Evolutionary conservation across 2,797 vertebrate genomes (phyloP).

Genomic region (Gallinago solitaria): DNA sequence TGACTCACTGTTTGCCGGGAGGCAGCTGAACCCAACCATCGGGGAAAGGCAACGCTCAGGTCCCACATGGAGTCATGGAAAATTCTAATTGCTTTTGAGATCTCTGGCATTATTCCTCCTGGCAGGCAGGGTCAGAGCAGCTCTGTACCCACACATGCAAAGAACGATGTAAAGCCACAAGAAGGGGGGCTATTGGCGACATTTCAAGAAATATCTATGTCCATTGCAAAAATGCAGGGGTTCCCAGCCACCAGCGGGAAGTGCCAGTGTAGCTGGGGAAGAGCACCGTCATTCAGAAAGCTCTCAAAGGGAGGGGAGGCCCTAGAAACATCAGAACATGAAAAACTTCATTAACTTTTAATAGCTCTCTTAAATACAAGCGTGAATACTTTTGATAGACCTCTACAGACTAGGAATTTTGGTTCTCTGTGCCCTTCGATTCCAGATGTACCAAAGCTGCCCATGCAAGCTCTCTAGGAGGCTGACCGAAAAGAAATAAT

Average conservation of each 20-base stretch:
- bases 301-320: background rate
- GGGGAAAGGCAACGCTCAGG: background rate
- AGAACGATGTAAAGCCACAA: background rate
- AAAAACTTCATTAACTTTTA: background rate
- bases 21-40: background rate
- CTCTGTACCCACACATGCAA: background rate
- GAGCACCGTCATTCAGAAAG: background rate
- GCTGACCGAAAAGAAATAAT: background rate
- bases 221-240: background rate
- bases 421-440: background rate
- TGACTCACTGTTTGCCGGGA: background rate
- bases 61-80: background rate
- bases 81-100: background rate
- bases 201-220: background rate
- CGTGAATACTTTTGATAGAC: background rate
- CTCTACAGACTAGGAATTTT: background rate
- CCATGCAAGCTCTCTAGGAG: background rate
- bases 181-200: background rate
- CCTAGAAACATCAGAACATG: background rate
- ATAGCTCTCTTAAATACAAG: background rate
- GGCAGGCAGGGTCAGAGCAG: background rate
- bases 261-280: background rate
- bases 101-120: background rate
- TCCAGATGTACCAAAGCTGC: background rate
- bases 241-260: background rate